Conservation (phyloP, 2,888 invertebrate species). For the Embidobia sp. region DNA sequence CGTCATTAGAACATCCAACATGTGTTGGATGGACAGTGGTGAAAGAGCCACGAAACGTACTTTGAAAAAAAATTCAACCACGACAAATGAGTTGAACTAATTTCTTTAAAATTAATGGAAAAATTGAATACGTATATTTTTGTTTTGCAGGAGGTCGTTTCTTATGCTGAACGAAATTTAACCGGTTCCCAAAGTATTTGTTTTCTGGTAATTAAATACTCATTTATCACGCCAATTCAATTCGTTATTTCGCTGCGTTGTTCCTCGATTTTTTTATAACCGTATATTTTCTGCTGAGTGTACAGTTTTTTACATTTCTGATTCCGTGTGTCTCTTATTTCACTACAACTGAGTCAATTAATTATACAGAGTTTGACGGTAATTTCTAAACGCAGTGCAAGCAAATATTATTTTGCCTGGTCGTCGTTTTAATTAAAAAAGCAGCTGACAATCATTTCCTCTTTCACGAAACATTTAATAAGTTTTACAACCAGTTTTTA, state of each 20-base stretch:
- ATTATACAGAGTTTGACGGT: too few species aligned
- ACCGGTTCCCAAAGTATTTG: neutral
- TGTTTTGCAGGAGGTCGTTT: constrained; percentile 5
- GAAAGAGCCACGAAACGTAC: constrained; percentile 20
- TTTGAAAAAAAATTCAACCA: constrained; percentile 18
- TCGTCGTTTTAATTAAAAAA: neutral
- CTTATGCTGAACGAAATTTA: neutral
- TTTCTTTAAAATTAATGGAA: constrained; percentile 32
- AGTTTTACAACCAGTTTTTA: neutral
- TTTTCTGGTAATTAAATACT: constrained; percentile 10
- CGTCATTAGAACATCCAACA: constrained; percentile 58
- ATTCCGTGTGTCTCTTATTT: too few species aligned
- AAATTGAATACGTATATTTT: constrained; percentile 5
- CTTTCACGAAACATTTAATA: constrained; percentile 1
- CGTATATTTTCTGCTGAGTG: too few species aligned
- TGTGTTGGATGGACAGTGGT: constrained; percentile 49
- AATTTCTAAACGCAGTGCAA: too few species aligned
- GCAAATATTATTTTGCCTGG: neutral
- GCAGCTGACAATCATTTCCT: neutral
- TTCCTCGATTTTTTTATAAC: neutral
- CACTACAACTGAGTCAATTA: too few species aligned
- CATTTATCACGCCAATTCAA: neutral
- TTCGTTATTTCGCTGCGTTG: too few species aligned
- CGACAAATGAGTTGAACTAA: constrained; percentile 28
- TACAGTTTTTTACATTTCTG: too few species aligned